A percentile compares a stretch with the other conserved stretches of the same genome.
These are phyloP conservation scores for Orchestes rusci DNA, from an alignment of 2,888 invertebrate genomes.

Conservation along the genomic window DNA sequence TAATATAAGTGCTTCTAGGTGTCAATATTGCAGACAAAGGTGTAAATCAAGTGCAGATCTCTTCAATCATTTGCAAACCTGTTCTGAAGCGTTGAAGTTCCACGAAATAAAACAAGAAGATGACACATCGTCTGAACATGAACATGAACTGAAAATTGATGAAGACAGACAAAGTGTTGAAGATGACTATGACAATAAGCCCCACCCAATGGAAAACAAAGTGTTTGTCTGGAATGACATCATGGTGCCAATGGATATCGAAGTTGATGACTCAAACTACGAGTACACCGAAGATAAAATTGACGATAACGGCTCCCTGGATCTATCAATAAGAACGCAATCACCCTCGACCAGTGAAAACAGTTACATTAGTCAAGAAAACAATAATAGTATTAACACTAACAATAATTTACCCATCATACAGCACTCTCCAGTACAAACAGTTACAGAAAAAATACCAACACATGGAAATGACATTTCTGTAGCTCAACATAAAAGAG, in stretches of 20 bases:
- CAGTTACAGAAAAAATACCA: slow-evolving; percentile 49
- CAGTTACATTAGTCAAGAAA: slow-evolving; percentile 35
- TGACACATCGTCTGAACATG: slow-evolving; percentile 30
- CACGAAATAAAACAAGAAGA: slow-evolving; percentile 27
- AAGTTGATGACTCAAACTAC: slow-evolving; percentile 39
- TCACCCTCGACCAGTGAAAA: slow-evolving; percentile 41
- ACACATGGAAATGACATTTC: slow-evolving; percentile 53
- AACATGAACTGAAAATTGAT: slow-evolving; percentile 30
- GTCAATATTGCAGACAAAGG: slow-evolving; percentile 78
- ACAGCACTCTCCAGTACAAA: slow-evolving; percentile 25
- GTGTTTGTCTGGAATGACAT: slow-evolving; percentile 78
- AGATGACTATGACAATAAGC: slow-evolving; percentile 41
- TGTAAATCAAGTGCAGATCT: slow-evolving; percentile 81
- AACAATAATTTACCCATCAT: slow-evolving; percentile 22
- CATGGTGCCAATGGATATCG: slow-evolving; percentile 42
- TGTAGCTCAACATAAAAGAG: slow-evolving; percentile 64
- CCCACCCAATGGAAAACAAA: slow-evolving; percentile 73
- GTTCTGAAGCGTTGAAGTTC: slow-evolving; percentile 50
- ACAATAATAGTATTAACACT: slow-evolving; percentile 20
- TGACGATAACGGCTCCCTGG: slow-evolving; percentile 40
- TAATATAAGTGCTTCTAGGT: slow-evolving; percentile 64
- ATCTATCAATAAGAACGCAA: slow-evolving; percentile 40
- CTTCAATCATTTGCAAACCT: slow-evolving; percentile 65
- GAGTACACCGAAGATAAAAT: slow-evolving; percentile 40
- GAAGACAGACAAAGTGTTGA: slow-evolving; percentile 27